Evolutionary conservation across 2,797 vertebrate species (phyloP).

Genomic region (Galago senegalensis): DNA sequence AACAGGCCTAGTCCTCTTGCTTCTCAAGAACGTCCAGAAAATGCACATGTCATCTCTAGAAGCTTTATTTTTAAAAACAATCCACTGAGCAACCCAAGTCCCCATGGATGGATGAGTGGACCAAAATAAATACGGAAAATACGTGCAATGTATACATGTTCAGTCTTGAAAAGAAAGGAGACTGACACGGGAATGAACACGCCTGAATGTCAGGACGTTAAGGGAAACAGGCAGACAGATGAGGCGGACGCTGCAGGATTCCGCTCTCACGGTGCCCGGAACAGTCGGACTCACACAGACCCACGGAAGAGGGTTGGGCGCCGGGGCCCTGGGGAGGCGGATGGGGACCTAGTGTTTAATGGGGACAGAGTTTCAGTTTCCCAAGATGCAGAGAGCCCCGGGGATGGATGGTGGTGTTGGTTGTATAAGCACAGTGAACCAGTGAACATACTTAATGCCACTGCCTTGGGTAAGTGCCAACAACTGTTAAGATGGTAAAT

Average conservation of each 20-base stretch:
- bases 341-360: not conserved
- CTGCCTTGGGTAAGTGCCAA: not conserved
- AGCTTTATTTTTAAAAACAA: not conserved
- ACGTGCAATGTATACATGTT: rapidly evolving
- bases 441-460: not conserved
- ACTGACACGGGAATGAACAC: rapidly evolving
- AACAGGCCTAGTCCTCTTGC: not conserved
- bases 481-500: not conserved
- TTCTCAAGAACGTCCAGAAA: not conserved
- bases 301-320: rapidly evolving
- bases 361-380: not conserved
- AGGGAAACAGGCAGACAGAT: not conserved
- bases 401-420: rapidly evolving
- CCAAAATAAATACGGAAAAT: not conserved
- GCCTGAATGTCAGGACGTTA: not conserved
- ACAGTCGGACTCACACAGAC: not conserved
- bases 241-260: not conserved
- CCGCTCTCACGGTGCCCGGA: rapidly evolving
- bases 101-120: not conserved
- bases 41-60: not conserved
- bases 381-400: too few species aligned
- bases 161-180: not conserved
- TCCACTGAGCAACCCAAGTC: not conserved
- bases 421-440: rapidly evolving
- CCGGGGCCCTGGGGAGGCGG: not conserved